Evolutionary conservation across 2,113 vertebrate genomes (phyloP).

Genomic region (Picathartes gymnocephalus): DNA sequence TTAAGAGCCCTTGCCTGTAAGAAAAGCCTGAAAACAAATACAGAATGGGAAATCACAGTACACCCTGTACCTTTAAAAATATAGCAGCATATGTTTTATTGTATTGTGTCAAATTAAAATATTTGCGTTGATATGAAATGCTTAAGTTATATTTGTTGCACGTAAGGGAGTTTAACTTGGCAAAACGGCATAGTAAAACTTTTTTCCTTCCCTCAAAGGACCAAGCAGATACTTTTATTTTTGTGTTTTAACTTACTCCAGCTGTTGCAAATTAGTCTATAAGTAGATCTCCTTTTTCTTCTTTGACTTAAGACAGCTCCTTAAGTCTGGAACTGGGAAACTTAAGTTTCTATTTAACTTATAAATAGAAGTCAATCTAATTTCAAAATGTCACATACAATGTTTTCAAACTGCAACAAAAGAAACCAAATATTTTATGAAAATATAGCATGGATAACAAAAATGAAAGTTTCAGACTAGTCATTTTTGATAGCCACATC

Average conservation of each 20-base stretch:
- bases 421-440: not conserved
- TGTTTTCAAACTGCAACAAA: not conserved
- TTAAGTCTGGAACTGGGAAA: not conserved
- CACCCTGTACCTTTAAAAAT: not conserved
- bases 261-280: constrained; percentile 27
- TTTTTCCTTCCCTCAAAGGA: constrained; percentile 19
- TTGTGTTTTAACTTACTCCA: constrained; percentile 45
- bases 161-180: constrained; percentile 36
- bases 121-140: constrained; percentile 24
- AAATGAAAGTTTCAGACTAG: not conserved
- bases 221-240: constrained; percentile 6
- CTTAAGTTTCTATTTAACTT: not conserved
- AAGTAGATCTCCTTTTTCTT: not conserved
- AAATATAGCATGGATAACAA: not conserved
- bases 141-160: not conserved
- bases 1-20: not conserved
- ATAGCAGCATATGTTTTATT: not conserved
- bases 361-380: not conserved
- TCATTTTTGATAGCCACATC: not conserved
- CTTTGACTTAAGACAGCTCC: not conserved
- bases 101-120: constrained; percentile 16
- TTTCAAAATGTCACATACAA: not conserved
- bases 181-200: not conserved
- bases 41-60: not conserved
- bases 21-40: not conserved